Evolutionary conservation across 2,888 invertebrate genomes (phyloP).

Genomic region (Caenorhabditis plicata): DNA sequence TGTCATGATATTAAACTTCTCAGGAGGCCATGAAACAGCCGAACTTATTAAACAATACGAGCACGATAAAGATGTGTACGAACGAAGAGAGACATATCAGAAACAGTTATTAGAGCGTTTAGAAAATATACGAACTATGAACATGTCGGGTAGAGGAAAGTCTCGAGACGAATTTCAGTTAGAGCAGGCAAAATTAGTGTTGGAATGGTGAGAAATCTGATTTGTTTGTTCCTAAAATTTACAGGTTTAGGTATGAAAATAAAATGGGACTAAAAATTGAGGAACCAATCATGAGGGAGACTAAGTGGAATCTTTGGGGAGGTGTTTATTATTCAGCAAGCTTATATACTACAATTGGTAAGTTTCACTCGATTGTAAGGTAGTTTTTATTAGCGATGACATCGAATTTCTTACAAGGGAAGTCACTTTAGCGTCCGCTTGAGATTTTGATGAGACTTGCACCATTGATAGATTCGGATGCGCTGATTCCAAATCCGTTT

Average conservation of each 20-base stretch:
- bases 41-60: slow-evolving; percentile 38
- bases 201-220: slow-evolving; percentile 21
- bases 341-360: slow-evolving; percentile 57
- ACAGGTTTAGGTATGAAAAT: slow-evolving; percentile 38
- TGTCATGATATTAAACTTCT: slow-evolving; percentile 5
- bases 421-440: too few relatives aligned
- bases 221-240: not conserved
- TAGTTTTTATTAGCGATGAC: too few relatives aligned
- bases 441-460: too few relatives aligned
- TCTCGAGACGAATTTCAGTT: slow-evolving; percentile 22
- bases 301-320: slow-evolving; percentile 54
- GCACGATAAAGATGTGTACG: slow-evolving; percentile 41
- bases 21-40: slow-evolving; percentile 47
- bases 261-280: slow-evolving; percentile 39
- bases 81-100: slow-evolving; percentile 44
- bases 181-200: slow-evolving; percentile 32
- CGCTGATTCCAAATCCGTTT: too few relatives aligned
- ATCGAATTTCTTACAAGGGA: too few relatives aligned
- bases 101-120: slow-evolving; percentile 46
- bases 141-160: not conserved
- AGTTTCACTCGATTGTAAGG: too few relatives aligned
- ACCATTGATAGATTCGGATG: too few relatives aligned
- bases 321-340: slow-evolving; percentile 54
- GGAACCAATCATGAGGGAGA: slow-evolving; percentile 38
- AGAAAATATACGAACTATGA: not conserved